A percentile compares a stretch with the other conserved stretches of the same genome.
These are phyloP conservation scores for Muntiacus muntjak DNA, from an alignment of 2,113 vertebrate species.

Conservation along the genomic window DNA sequence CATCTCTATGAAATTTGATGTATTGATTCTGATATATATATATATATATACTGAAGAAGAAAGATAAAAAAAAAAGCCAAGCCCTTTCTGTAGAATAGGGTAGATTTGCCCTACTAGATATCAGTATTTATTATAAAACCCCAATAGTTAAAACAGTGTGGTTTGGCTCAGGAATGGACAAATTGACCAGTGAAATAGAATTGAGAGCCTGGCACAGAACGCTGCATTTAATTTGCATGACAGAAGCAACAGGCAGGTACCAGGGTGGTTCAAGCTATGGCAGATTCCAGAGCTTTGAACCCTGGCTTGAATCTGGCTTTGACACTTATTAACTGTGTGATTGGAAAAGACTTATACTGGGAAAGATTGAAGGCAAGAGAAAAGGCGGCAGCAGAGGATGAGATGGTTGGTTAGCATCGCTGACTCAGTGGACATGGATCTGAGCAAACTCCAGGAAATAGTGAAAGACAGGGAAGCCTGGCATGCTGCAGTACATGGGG, in stretches of 20 bases:
- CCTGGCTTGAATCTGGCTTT: neutral
- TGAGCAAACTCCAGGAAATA: neutral
- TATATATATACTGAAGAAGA: neutral
- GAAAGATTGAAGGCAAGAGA: neutral
- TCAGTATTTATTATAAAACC: neutral
- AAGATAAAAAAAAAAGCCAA: neutral
- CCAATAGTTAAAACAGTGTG: neutral
- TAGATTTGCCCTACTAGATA: neutral
- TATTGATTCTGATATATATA: neutral
- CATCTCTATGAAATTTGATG: neutral
- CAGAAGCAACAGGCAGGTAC: neutral
- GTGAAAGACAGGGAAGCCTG: neutral
- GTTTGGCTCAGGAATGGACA: neutral
- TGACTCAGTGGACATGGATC: neutral
- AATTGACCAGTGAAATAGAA: neutral
- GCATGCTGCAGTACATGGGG: neutral
- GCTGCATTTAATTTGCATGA: neutral
- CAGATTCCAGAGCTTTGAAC: neutral
- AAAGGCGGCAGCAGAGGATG: neutral
- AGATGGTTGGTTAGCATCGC: neutral
- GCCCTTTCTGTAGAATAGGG: neutral
- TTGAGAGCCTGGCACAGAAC: neutral
- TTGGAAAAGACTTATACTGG: neutral
- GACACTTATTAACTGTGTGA: neutral
- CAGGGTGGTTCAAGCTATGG: neutral